Evolutionary conservation across 2,888 invertebrate species (phyloP), one percentile per base, ranked within the genome.

Genomic region (Drosophila aldrichi): DNA sequence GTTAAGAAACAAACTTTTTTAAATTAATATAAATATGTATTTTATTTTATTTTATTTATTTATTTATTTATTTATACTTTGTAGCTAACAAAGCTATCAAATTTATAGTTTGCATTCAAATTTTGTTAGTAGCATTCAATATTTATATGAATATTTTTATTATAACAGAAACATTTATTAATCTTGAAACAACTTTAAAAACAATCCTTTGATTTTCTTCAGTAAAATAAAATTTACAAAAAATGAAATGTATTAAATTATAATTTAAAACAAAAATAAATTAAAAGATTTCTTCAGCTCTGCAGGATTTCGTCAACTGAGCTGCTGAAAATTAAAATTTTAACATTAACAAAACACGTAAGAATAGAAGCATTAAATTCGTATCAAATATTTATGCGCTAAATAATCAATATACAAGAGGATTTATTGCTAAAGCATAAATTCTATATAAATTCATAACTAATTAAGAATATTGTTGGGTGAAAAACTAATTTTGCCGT

Each of bases 401-500:
- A 54, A 54, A 40, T 54, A 52, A 36, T 52, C 36, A 52, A 40
- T 54, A 5, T 12, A 12, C 8, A 18, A 40, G 3, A 14, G 29
- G 20, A 29, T 32, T 55, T 41, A 16, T 4, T 22, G 7, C 4
- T 20, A 1, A 14, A 5, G 18, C 32, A 38, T 36, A 38, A n/a
- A 52, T 25, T 22, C 20, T 22, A 18, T 12, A 43, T 51, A 18
- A 48, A 48, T 29, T 25, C n/a, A 18, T 16, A 74, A 40, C 36
- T 49, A 14, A 43, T 63, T 63, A 22, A 16, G 46, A 18, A 62
- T 58, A 49, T 58, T 14, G 38, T 20, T 16, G 10, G 40, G 22
- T 7, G 12, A 20, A 48, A 54, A 38, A 14, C 20, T 1, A 55
- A 38, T 57, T 57, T 76, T 60, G 18, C 46, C 10, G 10, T 16